phyloP scores from a whole-genome alignment of 2,113 vertebrate genomes.

The Nyctereutes procyonoides region DNA sequence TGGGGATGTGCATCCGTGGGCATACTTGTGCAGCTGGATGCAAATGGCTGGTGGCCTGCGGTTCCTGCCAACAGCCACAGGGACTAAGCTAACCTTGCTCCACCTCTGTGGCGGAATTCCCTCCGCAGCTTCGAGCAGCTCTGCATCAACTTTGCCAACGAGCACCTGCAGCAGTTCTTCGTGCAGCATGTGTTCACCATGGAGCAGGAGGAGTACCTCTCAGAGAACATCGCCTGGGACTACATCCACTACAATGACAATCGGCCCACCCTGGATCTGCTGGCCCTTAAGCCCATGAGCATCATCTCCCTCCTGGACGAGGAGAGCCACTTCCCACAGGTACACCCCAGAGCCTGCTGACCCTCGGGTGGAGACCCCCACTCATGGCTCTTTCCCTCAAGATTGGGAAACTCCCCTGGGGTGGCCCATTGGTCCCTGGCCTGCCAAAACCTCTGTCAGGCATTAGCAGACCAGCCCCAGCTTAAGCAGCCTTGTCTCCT shows the following conservation, averaged over 20 bases:
- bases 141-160: constrained; percentile 98
- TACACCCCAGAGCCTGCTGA: constrained; percentile 20
- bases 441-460: neutral
- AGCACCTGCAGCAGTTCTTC: constrained; percentile 99
- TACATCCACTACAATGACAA: constrained; percentile 94
- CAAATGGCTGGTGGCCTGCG: neutral
- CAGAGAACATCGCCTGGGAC: constrained; percentile 92
- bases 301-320: constrained; percentile 96
- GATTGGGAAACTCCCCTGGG: neutral
- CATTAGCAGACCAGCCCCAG: neutral
- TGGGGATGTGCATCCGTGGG: accelerated
- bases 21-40: accelerated
- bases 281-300: constrained; percentile 93
- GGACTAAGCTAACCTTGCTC: accelerated
- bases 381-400: accelerated
- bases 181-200: constrained; percentile 94
- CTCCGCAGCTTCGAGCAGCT: constrained; percentile 96
- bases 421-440: no score
- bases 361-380: accelerated
- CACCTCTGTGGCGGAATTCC: neutral
- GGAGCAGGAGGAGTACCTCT: constrained; percentile 95
- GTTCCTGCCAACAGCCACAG: neutral
- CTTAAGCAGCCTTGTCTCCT: neutral
- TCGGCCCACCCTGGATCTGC: constrained; percentile 89
- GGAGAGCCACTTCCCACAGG: constrained; percentile 97